Conservation (phyloP, 2,113 vertebrate genomes). For the Archilochus colubris region DNA sequence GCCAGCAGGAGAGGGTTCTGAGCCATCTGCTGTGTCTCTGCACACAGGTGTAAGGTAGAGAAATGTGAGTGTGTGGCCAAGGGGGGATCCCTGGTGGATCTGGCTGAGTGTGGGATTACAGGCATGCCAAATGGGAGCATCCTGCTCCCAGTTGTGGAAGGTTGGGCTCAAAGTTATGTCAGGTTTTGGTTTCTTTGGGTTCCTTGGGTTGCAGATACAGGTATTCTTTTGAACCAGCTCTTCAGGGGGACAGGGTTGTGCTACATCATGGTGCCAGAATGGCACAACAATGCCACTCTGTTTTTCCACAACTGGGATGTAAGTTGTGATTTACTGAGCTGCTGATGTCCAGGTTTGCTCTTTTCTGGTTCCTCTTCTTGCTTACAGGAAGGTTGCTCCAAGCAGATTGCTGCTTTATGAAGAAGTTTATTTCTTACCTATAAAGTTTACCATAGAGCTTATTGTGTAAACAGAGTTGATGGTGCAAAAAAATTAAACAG, state of each 20-base stretch:
- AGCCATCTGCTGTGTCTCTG: not conserved
- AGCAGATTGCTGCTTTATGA: not conserved
- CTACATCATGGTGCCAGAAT: not conserved
- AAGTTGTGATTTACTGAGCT: rapidly evolving
- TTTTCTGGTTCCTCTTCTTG: not conserved
- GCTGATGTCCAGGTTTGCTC: not conserved
- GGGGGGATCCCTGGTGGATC: not conserved
- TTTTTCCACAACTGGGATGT: too few species aligned
- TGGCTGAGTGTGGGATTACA: not conserved
- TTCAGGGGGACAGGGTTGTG: not conserved
- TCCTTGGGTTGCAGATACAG: not conserved
- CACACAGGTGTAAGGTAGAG: not conserved
- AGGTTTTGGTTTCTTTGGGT: not conserved
- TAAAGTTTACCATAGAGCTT: not conserved
- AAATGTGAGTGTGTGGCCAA: rapidly evolving
- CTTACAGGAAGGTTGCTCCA: not conserved
- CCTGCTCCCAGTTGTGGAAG: not conserved
- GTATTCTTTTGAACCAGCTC: rapidly evolving
- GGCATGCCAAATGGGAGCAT: rapidly evolving
- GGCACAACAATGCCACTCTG: not conserved
- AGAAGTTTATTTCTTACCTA: not conserved
- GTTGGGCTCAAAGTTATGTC: not conserved
- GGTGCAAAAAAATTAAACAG: not conserved
- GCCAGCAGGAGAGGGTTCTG: not conserved
- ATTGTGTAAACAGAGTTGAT: not conserved